Conservation (phyloP, 2,888 invertebrate genomes). For the Dasypogon diadema region DNA sequence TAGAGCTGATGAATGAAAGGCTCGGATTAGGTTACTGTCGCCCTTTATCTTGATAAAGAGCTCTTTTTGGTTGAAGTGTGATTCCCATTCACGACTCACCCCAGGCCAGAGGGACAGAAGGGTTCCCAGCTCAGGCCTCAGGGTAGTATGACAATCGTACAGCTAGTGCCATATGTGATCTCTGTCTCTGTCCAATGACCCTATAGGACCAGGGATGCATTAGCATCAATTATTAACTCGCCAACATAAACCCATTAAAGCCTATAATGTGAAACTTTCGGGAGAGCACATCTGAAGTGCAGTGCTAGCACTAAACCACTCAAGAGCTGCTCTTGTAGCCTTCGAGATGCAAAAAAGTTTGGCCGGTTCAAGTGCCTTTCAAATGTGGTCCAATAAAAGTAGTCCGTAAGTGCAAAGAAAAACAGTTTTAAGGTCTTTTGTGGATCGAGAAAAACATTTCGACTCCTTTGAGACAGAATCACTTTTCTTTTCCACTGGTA, state of each 20-base stretch:
- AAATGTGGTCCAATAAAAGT: background rate
- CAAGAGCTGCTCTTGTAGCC: background rate
- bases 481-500: slow-evolving; percentile 15
- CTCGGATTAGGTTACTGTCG: slow-evolving; percentile 37
- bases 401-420: background rate
- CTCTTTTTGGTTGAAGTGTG: slow-evolving; percentile 3
- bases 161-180: no score
- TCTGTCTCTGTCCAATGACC: background rate
- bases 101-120: no score
- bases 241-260: background rate
- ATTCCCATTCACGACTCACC: slow-evolving; percentile 6
- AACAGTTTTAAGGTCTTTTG: background rate
- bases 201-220: background rate
- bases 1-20: slow-evolving; percentile 10
- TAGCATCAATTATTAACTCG: background rate
- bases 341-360: background rate
- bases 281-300: background rate
- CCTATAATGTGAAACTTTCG: background rate
- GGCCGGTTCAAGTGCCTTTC: background rate
- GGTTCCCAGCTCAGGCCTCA: no score
- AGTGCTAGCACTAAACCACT: background rate
- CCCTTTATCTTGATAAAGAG: slow-evolving; percentile 32
- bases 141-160: no score
- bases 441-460: background rate
- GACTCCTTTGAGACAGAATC: slow-evolving; percentile 11